Percentiles rank a stretch among this genome's conserved stretches.
phyloP scores from a whole-genome alignment of 2,888 invertebrate genomes.

The Cylindroiulus punctatus region DNA sequence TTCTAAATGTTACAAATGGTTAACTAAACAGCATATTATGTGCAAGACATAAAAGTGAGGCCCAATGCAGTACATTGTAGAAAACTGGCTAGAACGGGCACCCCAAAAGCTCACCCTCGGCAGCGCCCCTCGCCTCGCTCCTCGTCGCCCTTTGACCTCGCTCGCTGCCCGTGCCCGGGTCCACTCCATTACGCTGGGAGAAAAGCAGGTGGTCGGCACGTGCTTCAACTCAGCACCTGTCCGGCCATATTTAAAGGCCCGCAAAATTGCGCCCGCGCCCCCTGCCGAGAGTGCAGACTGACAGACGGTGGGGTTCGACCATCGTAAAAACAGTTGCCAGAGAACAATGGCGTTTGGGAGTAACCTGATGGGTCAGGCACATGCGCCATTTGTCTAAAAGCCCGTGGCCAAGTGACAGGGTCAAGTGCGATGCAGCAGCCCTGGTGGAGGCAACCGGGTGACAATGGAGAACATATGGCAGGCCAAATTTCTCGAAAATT shows the following conservation, averaged over 20 bases:
- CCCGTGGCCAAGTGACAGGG: background rate
- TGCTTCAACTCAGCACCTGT: background rate
- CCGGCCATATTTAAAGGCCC: background rate
- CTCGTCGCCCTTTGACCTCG: background rate
- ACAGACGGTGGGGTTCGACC: background rate
- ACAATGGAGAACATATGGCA: background rate
- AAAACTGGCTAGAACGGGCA: too few species aligned
- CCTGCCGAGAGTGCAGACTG: constrained; percentile 1
- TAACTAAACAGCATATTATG: too few species aligned
- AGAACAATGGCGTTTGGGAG: background rate
- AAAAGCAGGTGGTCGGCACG: background rate
- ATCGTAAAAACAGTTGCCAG: background rate
- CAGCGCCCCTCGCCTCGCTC: too few species aligned
- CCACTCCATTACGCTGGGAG: background rate
- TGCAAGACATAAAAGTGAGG: too few species aligned
- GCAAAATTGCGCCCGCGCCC: background rate
- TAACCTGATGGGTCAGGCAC: background rate
- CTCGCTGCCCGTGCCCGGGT: background rate
- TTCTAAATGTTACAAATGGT: too few species aligned
- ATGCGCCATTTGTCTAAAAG: background rate
- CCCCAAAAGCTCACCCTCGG: too few species aligned
- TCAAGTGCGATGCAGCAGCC: background rate
- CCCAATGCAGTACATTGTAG: too few species aligned
- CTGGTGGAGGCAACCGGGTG: background rate
- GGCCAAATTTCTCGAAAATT: background rate